phyloP scores from a whole-genome alignment of 2,888 invertebrate genomes.

The Harpagoxenus sublaevis region DNA sequence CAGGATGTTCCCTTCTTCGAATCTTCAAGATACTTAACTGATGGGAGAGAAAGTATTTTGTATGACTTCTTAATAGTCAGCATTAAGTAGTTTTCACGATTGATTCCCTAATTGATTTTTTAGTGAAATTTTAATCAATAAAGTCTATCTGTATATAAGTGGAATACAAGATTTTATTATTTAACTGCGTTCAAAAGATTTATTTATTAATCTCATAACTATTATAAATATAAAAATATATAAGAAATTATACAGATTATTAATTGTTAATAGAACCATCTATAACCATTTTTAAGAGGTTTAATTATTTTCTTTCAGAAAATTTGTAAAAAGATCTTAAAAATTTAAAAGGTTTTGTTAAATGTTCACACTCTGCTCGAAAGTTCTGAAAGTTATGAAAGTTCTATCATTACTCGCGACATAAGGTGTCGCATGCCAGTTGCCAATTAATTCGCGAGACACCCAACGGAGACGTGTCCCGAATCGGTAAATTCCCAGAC shows the following conservation, averaged over 20 bases:
- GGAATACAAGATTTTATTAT: background rate
- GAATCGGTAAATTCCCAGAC: slow-evolving; percentile 37
- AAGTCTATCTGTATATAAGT: background rate
- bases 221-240: background rate
- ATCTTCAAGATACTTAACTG: background rate
- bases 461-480: slow-evolving; percentile 16
- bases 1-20: background rate
- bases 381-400: background rate
- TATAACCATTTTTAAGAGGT: background rate
- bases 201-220: background rate
- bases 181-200: background rate
- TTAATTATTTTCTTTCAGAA: background rate
- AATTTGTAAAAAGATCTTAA: background rate
- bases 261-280: background rate
- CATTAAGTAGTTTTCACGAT: background rate
- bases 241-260: background rate
- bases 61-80: background rate
- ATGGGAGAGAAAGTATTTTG: background rate
- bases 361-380: background rate
- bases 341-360: background rate
- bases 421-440: slow-evolving; percentile 6
- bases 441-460: slow-evolving; percentile 34
- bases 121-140: background rate
- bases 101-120: background rate
- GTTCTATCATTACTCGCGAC: background rate